A percentile compares a stretch with the other conserved stretches of the same genome.
Conservation (phyloP, 2,888 invertebrate species). For the Steinernema scapterisci region DNA sequence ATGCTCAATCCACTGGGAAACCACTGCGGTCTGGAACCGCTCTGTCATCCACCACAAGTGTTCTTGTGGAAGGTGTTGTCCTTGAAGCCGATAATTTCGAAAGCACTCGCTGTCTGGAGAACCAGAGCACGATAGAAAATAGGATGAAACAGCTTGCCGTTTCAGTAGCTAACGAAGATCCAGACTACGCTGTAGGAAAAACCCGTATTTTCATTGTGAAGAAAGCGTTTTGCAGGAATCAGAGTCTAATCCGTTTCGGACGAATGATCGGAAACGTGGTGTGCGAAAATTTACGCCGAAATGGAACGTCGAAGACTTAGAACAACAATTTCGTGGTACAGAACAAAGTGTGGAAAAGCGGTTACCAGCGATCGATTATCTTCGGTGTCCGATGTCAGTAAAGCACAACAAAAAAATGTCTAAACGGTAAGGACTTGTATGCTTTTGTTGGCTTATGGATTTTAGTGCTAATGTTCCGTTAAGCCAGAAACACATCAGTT, state of each 20-base stretch:
- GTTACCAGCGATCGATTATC: background rate
- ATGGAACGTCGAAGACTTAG: conserved; percentile 39
- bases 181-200: conserved; percentile 38
- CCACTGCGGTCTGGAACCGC: background rate
- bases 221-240: conserved; percentile 39
- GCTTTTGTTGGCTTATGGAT: conserved; percentile 8
- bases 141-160: conserved; percentile 36
- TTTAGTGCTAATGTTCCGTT: too few relatives aligned
- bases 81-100: conserved; percentile 23
- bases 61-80: conserved; percentile 39
- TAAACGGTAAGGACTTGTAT: background rate
- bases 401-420: background rate
- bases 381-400: conserved; percentile 20
- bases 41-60: conserved; percentile 1
- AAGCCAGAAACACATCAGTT: too few relatives aligned
- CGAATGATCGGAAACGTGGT: conserved; percentile 42
- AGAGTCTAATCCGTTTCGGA: conserved; percentile 38
- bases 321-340: background rate
- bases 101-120: background rate
- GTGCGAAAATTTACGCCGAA: conserved; percentile 37
- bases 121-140: background rate
- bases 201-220: too few relatives aligned
- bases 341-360: background rate
- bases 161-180: conserved; percentile 41
- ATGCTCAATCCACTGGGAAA: conserved; percentile 10